Base-by-base conservation (phyloP, 2,888 invertebrate genomes). In the Germaria angustata region DNA sequence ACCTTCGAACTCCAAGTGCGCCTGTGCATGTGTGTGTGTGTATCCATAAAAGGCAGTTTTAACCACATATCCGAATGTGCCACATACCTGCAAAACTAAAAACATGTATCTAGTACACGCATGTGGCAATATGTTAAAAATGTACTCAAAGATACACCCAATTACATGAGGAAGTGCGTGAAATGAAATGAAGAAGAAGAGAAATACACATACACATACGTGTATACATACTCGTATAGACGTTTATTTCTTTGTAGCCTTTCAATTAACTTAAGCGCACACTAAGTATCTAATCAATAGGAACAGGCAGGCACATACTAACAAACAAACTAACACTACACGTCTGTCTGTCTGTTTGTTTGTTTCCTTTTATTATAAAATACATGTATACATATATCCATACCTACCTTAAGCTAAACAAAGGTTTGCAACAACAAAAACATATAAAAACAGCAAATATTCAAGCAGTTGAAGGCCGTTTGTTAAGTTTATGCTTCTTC, bases 391-490 rank as follows among this genome's bases (percentile, higher is more conserved):
- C 6, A 6, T 28, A 28, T 28, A 6, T 6, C 6, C n/a, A n/a
- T 28, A 6, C 6, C 4, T 28, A 28, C 28, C 69, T 61, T 22
- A 20, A 78, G 17, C 13, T 44, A 46, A 69, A 39, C 22, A 63
- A 55, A 63, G 46, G 20, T 78, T 75, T 68, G 73, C 77, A 41
- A 55, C 65, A 63, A 65, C 2, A 22, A 34, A 34, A 71, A 32
- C 13, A 53, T 44, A 8, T n/a, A 34, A 11, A 57, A 49, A 4
- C 11, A 55, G 22, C 22, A 75, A 66, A 65, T 73, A 72, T 41
- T 73, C n/a, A 41, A 59, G 55, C 81, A 78, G 81, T 81, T 81
- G 81, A 81, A 81, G 81, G 81, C 55, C 81, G 72, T 66, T 51
- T 20, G 41, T 34, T 66, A 49, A 69, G 49, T 77, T 77, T 65